Evolutionary conservation across 2,113 vertebrate genomes (phyloP), one percentile per base, ranked within the genome.

Genomic region (Turdus rufiventris): DNA sequence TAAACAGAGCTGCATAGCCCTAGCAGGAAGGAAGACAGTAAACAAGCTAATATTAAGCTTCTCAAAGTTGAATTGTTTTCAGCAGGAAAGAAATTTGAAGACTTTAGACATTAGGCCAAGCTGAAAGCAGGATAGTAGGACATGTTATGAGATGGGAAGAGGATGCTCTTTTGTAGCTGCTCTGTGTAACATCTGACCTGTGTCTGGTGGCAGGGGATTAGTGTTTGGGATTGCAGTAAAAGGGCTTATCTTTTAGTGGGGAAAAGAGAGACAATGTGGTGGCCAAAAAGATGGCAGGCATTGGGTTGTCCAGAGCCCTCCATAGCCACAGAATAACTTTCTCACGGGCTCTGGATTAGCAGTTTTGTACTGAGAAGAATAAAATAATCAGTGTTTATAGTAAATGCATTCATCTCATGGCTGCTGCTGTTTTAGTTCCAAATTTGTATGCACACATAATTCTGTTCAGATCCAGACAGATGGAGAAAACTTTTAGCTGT

Each of bases 401-500:
- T 71, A 78, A 92, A 74, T 6, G 68, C 45, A 71, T 81, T 94
- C 45, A 51, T 86, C 47, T 85, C 17, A 3, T 91, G 60, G 50
- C 28, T 62, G 34, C 60, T 74, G 48, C 48, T 25, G 16, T 7
- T 94, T 63, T 78, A 67, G 65, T 71, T 91, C 40, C 0, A 1
- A 85, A 96, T 95, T 88, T 94, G 84, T 92, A 94, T 93, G 80
- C 89, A 6, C n/a, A 31, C 26, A 18, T 4, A 6, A 84, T 72
- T 87, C 77, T 85, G 70, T 87, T 94, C 72, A 65, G 84, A 85
- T 88, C 45, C 19, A 89, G 89, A 92, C 92, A 95, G 95, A 97
- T 91, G 86, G 87, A 91, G 91, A 82, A 91, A 96, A 97, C 53
- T 91, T 95, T 91, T 78, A 95, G 84, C 57, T 95, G 73, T 95